phyloP scores from a whole-genome alignment of 2,888 invertebrate species.

The Caenorhabditis imperialis region DNA sequence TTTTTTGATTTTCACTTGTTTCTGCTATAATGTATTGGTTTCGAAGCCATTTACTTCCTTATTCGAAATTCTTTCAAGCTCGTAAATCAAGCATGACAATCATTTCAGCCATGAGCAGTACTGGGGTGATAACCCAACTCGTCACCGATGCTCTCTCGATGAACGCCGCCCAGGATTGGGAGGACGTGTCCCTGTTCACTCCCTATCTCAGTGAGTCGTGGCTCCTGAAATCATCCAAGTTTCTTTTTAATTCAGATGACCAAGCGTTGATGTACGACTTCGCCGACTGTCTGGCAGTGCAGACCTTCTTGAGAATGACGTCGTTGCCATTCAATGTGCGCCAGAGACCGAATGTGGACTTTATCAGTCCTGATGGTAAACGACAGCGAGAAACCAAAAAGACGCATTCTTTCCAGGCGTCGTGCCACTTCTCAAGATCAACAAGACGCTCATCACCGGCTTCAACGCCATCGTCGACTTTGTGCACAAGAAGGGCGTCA shows the following conservation, averaged over 20 bases:
- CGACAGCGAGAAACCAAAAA: background rate
- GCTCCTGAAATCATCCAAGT: background rate
- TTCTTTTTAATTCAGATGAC: conserved; percentile 82
- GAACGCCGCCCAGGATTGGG: conserved; percentile 71
- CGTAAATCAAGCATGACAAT: no score
- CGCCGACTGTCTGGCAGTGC: conserved; percentile 92
- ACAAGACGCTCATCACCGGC: conserved; percentile 90
- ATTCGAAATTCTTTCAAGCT: background rate
- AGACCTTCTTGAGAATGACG: conserved; percentile 94
- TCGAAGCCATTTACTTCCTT: background rate
- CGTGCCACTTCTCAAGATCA: conserved; percentile 92
- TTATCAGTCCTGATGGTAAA: conserved; percentile 89
- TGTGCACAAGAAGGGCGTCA: conserved; percentile 88
- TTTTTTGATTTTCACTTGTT: conserved; percentile 21
- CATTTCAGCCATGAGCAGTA: conserved; percentile 45
- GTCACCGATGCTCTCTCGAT: conserved; percentile 62
- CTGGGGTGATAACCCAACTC: conserved; percentile 60
- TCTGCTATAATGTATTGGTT: background rate
- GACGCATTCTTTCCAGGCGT: conserved; percentile 82
- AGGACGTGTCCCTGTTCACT: conserved; percentile 68
- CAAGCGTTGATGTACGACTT: conserved; percentile 94
- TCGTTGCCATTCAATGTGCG: conserved; percentile 88
- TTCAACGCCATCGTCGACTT: conserved; percentile 92
- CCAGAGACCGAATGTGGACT: conserved; percentile 91
- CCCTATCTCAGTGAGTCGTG: conserved; percentile 66